Conservation (phyloP, 2,113 vertebrate species). For the Cervus canadensis region DNA sequence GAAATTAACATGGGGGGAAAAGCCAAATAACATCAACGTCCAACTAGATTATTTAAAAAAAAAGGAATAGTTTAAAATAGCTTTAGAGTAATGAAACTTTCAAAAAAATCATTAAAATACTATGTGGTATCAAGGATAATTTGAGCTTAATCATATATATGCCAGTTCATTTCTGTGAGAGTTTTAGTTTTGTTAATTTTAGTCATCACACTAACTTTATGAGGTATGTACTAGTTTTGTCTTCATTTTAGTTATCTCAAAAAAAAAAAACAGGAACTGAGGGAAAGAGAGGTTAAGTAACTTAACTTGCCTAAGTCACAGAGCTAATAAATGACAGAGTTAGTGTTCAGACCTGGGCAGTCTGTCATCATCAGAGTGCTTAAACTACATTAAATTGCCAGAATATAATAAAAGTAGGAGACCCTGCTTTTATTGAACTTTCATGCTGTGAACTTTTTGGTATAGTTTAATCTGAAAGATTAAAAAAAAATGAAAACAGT, state of each 20-base stretch:
- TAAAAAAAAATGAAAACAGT: background rate
- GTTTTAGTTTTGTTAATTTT: background rate
- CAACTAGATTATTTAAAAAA: background rate
- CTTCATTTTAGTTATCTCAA: background rate
- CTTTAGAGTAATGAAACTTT: background rate
- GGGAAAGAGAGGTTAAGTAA: slow-evolving; percentile 6
- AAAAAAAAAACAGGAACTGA: background rate
- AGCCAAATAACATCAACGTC: background rate
- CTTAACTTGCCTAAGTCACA: slow-evolving; percentile 7
- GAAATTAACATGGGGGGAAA: background rate
- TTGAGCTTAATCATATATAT: background rate
- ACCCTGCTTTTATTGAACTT: background rate
- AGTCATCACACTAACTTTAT: background rate
- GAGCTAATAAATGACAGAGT: background rate
- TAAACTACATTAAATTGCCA: background rate
- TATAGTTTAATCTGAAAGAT: slow-evolving; percentile 2
- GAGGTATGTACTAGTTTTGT: background rate
- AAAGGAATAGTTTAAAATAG: background rate
- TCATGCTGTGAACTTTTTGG: background rate
- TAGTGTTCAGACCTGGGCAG: background rate
- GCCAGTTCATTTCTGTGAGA: background rate
- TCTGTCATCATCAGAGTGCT: background rate
- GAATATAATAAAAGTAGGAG: background rate
- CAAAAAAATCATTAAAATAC: background rate
- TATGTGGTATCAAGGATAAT: background rate